These are phyloP conservation scores for Pseudanteris insignis DNA, from an alignment of 2,888 invertebrate species.

Conservation along the genomic window DNA sequence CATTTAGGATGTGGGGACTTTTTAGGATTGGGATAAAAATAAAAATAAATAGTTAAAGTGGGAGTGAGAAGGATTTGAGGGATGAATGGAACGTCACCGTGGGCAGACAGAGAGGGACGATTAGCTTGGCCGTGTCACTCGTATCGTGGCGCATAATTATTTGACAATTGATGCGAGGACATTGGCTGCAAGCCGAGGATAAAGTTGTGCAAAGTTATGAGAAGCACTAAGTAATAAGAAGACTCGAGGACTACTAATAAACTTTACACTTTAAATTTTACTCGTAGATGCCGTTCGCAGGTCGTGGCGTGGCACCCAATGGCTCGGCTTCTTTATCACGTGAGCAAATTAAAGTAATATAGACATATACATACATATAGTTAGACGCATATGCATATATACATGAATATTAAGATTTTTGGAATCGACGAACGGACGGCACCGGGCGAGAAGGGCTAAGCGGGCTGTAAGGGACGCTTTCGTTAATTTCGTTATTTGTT, in stretches of 20 bases:
- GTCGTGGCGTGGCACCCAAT: background rate
- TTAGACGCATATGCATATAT: conserved; percentile 14
- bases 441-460: conserved; percentile 14
- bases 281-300: conserved; percentile 8
- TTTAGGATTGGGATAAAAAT: too few relatives aligned
- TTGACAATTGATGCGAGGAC: too few relatives aligned
- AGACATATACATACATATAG: too few relatives aligned
- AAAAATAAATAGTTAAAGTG: too few relatives aligned
- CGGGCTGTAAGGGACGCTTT: too few relatives aligned
- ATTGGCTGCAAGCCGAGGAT: background rate
- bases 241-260: background rate
- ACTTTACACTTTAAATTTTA: background rate
- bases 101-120: too few relatives aligned
- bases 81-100: too few relatives aligned
- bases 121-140: too few relatives aligned
- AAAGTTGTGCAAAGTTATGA: background rate
- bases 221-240: background rate
- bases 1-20: too few relatives aligned
- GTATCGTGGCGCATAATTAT: too few relatives aligned
- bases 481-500: too few relatives aligned
- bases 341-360: conserved; percentile 28
- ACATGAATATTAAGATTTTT: conserved; percentile 15
- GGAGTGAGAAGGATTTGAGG: too few relatives aligned
- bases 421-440: conserved; percentile 19
- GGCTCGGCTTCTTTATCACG: conserved; percentile 25